Base-by-base conservation (phyloP, 2,888 invertebrate genomes). In the Lampropteryx suffumata region DNA sequence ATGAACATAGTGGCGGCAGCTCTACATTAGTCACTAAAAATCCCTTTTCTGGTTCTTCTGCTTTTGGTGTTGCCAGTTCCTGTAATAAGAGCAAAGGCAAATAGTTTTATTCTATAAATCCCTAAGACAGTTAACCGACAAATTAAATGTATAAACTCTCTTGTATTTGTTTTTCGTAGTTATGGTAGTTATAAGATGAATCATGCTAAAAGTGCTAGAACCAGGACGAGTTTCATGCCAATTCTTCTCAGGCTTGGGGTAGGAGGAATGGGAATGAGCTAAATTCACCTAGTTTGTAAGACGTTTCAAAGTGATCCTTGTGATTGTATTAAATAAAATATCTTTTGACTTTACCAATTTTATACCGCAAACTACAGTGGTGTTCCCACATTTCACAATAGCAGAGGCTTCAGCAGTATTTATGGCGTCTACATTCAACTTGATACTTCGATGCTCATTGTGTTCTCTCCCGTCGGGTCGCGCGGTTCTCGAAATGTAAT, bases 21-120 rank as follows among this genome's bases (percentile, higher is more conserved):
- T 96, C 96, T 6, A 97, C 92, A 84, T 96, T 96, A 29, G 96
- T 95, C n/a, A 97, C 91, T 53, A 96, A 64, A 71, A 92, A 95
- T 4, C 97, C 97, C 67, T 91, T 71, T 40, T 94, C 91, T 7
- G 96, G 95, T 64, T 92, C 91, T 69, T 94, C 94, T 37, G 94
- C 84, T 84, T 93, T 94, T 37, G 96, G 96, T 61, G 87, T 81
- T 37, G 94, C 93, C 55, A 96, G 79, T 91, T 96, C 96, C 95
- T 96, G 67, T 48, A 85, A 79, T 24, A 17, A 17, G 4, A 4
- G 17, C 4, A 3, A 17, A 2, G 17, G 4, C 2, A 17, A 2
- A 17, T 17, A 17, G 17, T 32, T 32, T 13, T 13, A 32, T 32
- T 32, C 13, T 17, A n/a, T n/a, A n/a, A n/a, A n/a, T n/a, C n/a